These are phyloP conservation scores for Cephalopachus bancanus DNA, from an alignment of 2,797 vertebrate genomes.

Conservation along the genomic window DNA sequence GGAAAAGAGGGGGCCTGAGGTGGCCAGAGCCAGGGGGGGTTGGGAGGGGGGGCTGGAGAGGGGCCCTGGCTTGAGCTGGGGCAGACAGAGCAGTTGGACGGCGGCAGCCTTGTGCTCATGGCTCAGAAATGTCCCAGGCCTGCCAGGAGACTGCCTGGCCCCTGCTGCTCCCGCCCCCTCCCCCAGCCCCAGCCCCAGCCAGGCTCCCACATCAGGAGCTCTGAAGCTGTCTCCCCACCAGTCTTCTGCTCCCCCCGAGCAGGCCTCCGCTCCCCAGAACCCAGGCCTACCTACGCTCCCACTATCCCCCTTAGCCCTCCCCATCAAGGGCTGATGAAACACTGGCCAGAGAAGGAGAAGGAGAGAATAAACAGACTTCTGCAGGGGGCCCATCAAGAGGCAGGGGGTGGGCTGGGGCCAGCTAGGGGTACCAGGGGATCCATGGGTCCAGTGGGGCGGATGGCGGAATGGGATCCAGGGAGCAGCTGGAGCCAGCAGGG, in stretches of 20 bases:
- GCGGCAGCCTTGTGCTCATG: slow-evolving; percentile 77
- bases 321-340: slow-evolving; percentile 20
- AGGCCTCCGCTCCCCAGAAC: slow-evolving; percentile 11
- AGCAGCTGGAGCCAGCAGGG: slow-evolving; percentile 38
- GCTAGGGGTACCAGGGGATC: not conserved
- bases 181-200: not conserved
- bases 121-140: slow-evolving; percentile 80
- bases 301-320: not conserved
- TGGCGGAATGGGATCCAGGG: not conserved
- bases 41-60: slow-evolving; percentile 44
- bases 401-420: not conserved
- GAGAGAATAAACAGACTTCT: slow-evolving; percentile 39
- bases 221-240: not conserved
- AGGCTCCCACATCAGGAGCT: slow-evolving; percentile 61
- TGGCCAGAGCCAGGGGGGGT: not conserved
- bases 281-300: not conserved
- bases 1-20: not conserved
- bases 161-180: slow-evolving; percentile 6
- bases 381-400: not conserved
- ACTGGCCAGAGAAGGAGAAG: not conserved
- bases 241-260: not conserved
- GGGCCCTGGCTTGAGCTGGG: slow-evolving; percentile 70
- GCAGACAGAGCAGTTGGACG: slow-evolving; percentile 78
- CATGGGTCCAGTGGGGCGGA: not conserved
- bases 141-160: slow-evolving; percentile 78